Base-by-base conservation (phyloP, 2,888 invertebrate species). In the Amphipoea lucens region DNA sequence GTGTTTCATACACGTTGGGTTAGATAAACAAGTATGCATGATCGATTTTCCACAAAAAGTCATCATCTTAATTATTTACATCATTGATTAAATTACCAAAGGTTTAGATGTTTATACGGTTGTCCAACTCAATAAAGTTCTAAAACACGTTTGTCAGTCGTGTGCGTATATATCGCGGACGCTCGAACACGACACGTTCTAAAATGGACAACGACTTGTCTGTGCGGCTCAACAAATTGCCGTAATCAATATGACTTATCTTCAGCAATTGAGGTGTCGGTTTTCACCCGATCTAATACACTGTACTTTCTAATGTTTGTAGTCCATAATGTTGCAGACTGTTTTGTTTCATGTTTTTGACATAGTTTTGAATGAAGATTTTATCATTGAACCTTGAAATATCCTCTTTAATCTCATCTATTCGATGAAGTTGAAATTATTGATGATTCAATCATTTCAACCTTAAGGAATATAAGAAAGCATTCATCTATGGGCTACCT, bases 191-290 rank as follows among this genome's bases (percentile, higher is more conserved):
- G 73, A 87, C 79, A 81, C 78, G 76, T 80, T 85, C 81, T 85
- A 83, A 84, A 87, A 89, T 85, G 84, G 81, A 87, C 79, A 86
- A 81, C 82, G 76, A 75, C 80, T 87, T 80, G 82, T 79, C 82
- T 81, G 78, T 72, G 79, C 80, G 79, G 84, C 80, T 85, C 83
- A 83, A 91, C 90, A 91, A 90, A 91, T 91, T 87, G 87, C 85
- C 74, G 85, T 90, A 88, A 90, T 91, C 89, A 88, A 89, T 89
- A 87, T 90, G 85, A 89, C 80, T 89, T 88, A 90, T 89, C 87
- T 83, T 83, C 83, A 83, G 84, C 85, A 87, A 87, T 87, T 85
- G 87, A 83, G 82, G 87, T 87, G 87, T 88, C 83, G 75, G 88
- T 87, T 89, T 89, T 86, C 86, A 81, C 84, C 81, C 81, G 80